Base-by-base conservation (phyloP, 2,888 invertebrate genomes). In the Synanthedon vespiformis region DNA sequence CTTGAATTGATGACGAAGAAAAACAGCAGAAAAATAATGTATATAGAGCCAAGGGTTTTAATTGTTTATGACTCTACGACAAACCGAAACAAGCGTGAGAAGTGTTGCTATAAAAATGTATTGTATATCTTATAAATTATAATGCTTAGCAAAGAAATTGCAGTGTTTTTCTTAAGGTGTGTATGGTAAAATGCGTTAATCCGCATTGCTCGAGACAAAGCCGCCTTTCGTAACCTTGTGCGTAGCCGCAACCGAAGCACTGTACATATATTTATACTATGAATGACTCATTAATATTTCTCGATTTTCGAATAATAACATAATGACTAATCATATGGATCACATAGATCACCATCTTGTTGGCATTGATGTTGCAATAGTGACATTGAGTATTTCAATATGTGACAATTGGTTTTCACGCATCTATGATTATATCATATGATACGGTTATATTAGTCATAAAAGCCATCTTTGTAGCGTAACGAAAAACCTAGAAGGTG, bases 161-260 rank as follows among this genome's bases (percentile, higher is more conserved):
- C 34, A 34, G 8, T 34, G 34, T 34, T 34, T 22, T 34, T 34
- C 2, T 34, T 34, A 8, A 8, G 5, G 27, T 34, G 27, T 34
- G 10, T 34, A 34, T 10, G 10, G 34, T 34, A 44, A 44, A 44
- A 44, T 44, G 13, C 44, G 8, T n/a, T 8, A 44, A 55, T 51
- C 49, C 51, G 51, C 49, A 22, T 51, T 55, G 52, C 52, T 53
- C 57, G 52, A 56, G 58, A 59, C 60, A 58, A 59, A 54, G 58
- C 54, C 53, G 50, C 48, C 57, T 57, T 60, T 61, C 58, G 57
- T 61, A 63, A 60, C 63, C 64, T 64, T 64, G 62, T 56, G 57
- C 58, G 60, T 58, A 61, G 59, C 58, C 53, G 56, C 60, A 58
- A 54, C 56, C 56, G 34, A 34, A 10, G 10, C 10, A 34, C 34